A percentile compares a stretch with the other conserved stretches of the same genome.
These are phyloP conservation scores for Bedellia somnulentella DNA, from an alignment of 2,888 invertebrate genomes.

Conservation along the genomic window DNA sequence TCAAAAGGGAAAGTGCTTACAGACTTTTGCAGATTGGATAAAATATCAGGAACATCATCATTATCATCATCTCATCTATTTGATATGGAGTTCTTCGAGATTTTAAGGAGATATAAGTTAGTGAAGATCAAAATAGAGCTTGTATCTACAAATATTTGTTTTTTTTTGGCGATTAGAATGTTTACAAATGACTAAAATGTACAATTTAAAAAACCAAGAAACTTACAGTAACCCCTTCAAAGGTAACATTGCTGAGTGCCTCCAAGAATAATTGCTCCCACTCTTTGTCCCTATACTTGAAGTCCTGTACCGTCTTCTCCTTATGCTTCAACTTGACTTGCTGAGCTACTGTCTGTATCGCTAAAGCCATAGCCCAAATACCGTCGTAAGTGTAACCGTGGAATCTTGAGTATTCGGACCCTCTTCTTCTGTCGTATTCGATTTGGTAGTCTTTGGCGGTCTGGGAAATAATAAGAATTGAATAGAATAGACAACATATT, in stretches of 20 bases:
- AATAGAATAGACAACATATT: constrained; percentile 1
- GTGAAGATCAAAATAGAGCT: too few relatives aligned
- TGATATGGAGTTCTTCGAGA: too few relatives aligned
- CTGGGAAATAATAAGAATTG: constrained; percentile 47
- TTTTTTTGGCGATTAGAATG: too few relatives aligned
- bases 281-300: constrained; percentile 79
- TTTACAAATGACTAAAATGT: too few relatives aligned
- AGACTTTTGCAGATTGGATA: too few relatives aligned
- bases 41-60: too few relatives aligned
- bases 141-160: too few relatives aligned
- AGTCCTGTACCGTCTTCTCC: constrained; percentile 80
- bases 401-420: constrained; percentile 86
- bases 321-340: constrained; percentile 68
- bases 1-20: too few relatives aligned
- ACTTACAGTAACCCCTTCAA: constrained; percentile 85
- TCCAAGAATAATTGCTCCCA: constrained; percentile 88
- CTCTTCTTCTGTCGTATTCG: constrained; percentile 81
- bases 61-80: too few relatives aligned
- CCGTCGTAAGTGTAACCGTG: constrained; percentile 99
- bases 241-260: constrained; percentile 88
- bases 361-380: constrained; percentile 96
- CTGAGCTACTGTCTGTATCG: constrained; percentile 87
- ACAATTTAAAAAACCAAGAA: too few relatives aligned
- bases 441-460: constrained; percentile 86
- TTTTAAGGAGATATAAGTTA: too few relatives aligned